A percentile compares a stretch with the other conserved stretches of the same genome.
Conservation (phyloP, 2,113 vertebrate species). For the Ramphastos sulfuratus region DNA sequence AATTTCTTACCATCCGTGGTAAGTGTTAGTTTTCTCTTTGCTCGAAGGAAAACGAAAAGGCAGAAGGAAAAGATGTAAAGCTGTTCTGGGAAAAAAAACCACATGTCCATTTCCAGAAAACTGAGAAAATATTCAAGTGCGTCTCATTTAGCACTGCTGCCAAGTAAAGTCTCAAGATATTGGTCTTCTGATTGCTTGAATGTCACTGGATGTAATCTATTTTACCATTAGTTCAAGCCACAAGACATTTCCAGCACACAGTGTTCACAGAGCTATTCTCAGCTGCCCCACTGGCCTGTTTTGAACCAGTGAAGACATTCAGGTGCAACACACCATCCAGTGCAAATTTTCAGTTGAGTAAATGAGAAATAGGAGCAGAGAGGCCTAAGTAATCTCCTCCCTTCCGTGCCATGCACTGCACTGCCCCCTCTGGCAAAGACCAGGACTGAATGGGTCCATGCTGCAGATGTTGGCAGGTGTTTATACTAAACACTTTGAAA, state of each 20-base stretch:
- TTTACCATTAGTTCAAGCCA: background rate
- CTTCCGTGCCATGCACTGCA: background rate
- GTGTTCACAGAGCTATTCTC: background rate
- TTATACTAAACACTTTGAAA: constrained; percentile 1
- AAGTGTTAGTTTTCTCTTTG: constrained; percentile 44
- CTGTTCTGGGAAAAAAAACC: constrained; percentile 19
- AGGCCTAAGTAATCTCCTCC: background rate
- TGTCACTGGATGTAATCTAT: background rate
- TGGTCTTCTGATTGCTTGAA: background rate
- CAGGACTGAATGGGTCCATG: background rate
- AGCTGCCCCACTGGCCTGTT: background rate
- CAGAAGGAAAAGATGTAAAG: constrained; percentile 35
- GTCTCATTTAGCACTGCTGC: background rate
- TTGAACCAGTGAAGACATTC: background rate
- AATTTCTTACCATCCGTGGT: constrained; percentile 33
- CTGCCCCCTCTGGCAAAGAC: background rate
- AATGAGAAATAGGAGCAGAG: background rate
- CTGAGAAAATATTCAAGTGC: constrained; percentile 17
- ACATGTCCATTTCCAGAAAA: background rate
- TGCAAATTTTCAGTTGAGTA: background rate
- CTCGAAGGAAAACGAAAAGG: constrained; percentile 20
- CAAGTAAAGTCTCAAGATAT: background rate
- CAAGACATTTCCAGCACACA: background rate
- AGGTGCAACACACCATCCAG: background rate
- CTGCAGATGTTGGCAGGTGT: background rate